Base-by-base conservation (phyloP, 2,113 vertebrate species). In the Dromiciops gliroides region DNA sequence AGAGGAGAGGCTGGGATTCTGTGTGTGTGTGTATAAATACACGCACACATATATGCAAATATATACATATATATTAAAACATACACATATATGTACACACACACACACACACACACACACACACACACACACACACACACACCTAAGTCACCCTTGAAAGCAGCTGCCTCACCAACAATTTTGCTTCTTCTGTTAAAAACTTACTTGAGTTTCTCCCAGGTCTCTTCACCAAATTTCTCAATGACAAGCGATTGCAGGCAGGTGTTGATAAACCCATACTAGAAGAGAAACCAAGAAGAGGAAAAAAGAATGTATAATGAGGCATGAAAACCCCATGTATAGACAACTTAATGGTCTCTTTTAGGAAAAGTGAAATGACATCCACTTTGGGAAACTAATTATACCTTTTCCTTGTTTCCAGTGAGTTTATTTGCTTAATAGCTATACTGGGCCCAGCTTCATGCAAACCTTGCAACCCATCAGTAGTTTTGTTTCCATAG, bases 251-350 rank as follows among this genome's bases (percentile, higher is more conserved):
- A 99, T 95, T 99, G 99, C 89, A 99, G 98, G 92, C 98, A 99
- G 92, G 97, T 99, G 96, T 99, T 99, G 97, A 99, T 99, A 97
- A 99, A 99, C 51, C 98, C 98, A 24, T 99, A 98, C 98, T 99
- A 96, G 28, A 98, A 97, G 91, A 91, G 47, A 94, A 97, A 48
- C 97, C 94, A 93, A 95, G 47, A 96, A 51, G 92, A 95, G 31
- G 95, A 52, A 60, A 47, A 67, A 95, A 94, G 2, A n/a, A 10
- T 93, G 48, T 25, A 11, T 94, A 88, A 37, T 2, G n/a, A 95
- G 96, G 92, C 94, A 88, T 6, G 9, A 31, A 96, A 44, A 23
- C 11, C 11, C 8, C 14, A 26, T 49, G 48, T 53, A 8, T 2
- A 9, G 24, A 49, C 67, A 60, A 50, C 10, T 8, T 56, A n/a